phyloP scores from a whole-genome alignment of 1,140 invertebrate genomes.

The Drosophila orosa region DNA sequence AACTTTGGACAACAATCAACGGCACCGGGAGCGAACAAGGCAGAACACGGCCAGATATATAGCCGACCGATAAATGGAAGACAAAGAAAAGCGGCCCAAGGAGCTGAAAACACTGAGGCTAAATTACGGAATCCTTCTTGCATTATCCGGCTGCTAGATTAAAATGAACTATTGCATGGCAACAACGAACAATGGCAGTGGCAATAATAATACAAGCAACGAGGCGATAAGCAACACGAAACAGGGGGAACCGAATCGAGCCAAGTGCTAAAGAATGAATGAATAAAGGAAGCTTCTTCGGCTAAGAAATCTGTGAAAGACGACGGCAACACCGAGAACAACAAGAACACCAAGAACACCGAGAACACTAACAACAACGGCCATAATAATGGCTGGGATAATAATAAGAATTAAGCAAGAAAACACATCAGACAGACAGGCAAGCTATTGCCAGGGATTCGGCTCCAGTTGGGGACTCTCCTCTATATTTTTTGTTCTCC shows the following conservation, averaged over 20 bases:
- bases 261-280: conserved; percentile 68
- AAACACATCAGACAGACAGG: conserved; percentile 73
- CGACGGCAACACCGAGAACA: conserved; percentile 35
- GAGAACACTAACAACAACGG: conserved; percentile 41
- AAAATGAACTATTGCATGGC: conserved; percentile 81
- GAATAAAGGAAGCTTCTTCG: conserved; percentile 46
- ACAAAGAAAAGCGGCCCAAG: conserved; percentile 56
- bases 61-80: conserved; percentile 57
- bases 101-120: conserved; percentile 39
- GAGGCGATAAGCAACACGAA: conserved; percentile 81
- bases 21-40: conserved; percentile 7
- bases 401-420: conserved; percentile 83
- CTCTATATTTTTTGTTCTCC: conserved; percentile 13
- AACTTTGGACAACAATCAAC: conserved; percentile 66
- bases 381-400: conserved; percentile 80
- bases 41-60: conserved; percentile 46
- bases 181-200: conserved; percentile 73
- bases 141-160: conserved; percentile 81
- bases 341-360: conserved; percentile 23
- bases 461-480: conserved; percentile 27
- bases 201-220: conserved; percentile 80
- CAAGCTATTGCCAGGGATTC: conserved; percentile 41
- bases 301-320: conserved; percentile 72
- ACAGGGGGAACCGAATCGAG: conserved; percentile 35
- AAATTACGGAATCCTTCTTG: conserved; percentile 81